These are phyloP conservation scores for Xenopus laevis DNA, from an alignment of 2,113 vertebrate species.

Conservation along the genomic window DNA sequence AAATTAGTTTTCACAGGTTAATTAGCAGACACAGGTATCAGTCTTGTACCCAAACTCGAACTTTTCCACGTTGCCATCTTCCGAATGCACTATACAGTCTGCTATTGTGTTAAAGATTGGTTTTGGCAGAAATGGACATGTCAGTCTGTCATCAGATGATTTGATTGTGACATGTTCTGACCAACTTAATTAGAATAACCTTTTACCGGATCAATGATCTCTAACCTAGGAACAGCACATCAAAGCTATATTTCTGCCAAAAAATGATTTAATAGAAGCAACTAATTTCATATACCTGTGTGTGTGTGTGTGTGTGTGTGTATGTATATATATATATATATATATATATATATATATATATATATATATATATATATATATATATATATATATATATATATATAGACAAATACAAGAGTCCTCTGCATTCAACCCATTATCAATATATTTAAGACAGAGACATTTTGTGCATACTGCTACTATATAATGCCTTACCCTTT, in stretches of 20 bases:
- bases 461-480: no score
- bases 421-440: no score
- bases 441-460: no score
- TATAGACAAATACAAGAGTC: no score
- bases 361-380: no score
- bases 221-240: slow-evolving; percentile 55
- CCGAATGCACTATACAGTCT: slow-evolving; percentile 48
- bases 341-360: no score
- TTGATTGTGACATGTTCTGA: slow-evolving; percentile 50
- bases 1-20: no score
- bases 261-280: slow-evolving; percentile 55
- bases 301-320: no score
- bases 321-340: no score
- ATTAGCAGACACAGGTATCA: no score
- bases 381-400: no score
- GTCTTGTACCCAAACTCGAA: slow-evolving; percentile 51
- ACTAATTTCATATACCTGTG: not conserved
- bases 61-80: slow-evolving; percentile 22
- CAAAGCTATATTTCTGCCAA: slow-evolving; percentile 57
- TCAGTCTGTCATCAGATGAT: slow-evolving; percentile 49
- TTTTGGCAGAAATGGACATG: slow-evolving; percentile 52
- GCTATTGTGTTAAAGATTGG: slow-evolving; percentile 42
- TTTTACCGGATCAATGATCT: slow-evolving; percentile 53
- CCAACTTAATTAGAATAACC: slow-evolving; percentile 56
- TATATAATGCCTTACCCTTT: no score